Conservation (phyloP, 2,888 invertebrate species). For the Drosophila nr. perissopoda region DNA sequence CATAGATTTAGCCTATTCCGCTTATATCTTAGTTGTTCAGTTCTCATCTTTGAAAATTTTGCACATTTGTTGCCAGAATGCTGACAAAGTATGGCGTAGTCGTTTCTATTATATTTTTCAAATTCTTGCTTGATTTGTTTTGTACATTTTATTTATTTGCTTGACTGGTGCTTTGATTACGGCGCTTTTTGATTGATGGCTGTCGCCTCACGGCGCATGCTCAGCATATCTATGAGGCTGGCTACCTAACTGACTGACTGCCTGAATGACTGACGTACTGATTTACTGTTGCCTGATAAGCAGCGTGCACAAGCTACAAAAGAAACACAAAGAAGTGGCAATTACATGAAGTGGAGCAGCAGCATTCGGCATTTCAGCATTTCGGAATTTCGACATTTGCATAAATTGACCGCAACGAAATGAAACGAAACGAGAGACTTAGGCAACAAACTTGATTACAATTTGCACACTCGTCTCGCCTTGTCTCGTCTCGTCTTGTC, state of each 20-base stretch:
- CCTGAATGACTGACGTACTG: conserved; percentile 66
- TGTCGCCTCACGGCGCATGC: conserved; percentile 76
- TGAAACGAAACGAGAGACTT: conserved; percentile 60
- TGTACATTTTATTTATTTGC: conserved; percentile 22
- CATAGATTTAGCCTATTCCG: not conserved
- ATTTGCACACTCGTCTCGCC: conserved; percentile 34
- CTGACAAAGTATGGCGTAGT: not conserved
- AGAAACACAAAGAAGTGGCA: conserved; percentile 57
- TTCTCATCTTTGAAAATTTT: not conserved
- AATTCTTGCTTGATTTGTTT: not conserved
- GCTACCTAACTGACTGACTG: conserved; percentile 35
- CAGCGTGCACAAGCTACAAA: conserved; percentile 18
- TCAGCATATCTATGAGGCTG: conserved; percentile 65
- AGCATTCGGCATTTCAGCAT: conserved; percentile 39
- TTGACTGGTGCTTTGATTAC: conserved; percentile 54
- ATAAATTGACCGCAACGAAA: conserved; percentile 65
- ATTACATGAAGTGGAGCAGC: conserved; percentile 75
- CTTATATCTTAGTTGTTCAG: not conserved
- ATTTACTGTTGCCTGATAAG: conserved; percentile 73
- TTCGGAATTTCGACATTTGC: conserved; percentile 68
- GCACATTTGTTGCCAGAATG: not conserved
- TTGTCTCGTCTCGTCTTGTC: conserved; percentile 1
- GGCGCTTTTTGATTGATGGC: conserved; percentile 74
- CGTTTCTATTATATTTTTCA: not conserved
- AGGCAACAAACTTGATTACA: conserved; percentile 70